Conservation (phyloP, 2,888 invertebrate species). For the Andrena praecox region DNA sequence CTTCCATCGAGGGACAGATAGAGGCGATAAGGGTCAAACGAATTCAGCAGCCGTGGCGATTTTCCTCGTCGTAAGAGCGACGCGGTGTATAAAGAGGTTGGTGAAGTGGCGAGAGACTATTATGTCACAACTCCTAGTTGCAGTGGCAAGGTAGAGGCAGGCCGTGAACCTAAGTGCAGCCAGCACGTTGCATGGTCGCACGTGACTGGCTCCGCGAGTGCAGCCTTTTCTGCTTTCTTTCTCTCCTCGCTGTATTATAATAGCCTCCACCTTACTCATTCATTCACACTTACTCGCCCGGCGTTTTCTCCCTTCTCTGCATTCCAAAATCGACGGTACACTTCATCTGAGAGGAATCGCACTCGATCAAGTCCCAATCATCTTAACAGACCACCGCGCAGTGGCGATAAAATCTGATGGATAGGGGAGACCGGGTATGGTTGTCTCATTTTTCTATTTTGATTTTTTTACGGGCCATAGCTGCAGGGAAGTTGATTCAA, state of each 20-base stretch:
- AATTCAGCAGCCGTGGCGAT: slow-evolving; percentile 11
- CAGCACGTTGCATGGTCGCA: slow-evolving; percentile 76
- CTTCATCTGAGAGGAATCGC: neutral
- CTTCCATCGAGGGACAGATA: neutral
- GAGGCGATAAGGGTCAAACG: slow-evolving; percentile 29
- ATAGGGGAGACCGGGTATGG: too few species aligned
- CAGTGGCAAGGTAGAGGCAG: slow-evolving; percentile 72
- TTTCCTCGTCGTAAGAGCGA: neutral
- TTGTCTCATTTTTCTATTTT: too few species aligned
- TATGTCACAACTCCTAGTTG: slow-evolving; percentile 74
- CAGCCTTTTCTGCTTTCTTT: slow-evolving; percentile 26
- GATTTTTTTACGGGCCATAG: too few species aligned
- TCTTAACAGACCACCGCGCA: neutral
- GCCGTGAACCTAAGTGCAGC: slow-evolving; percentile 76
- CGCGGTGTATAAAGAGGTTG: slow-evolving; percentile 6
- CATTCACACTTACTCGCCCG: neutral
- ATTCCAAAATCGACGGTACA: neutral
- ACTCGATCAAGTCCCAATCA: neutral
- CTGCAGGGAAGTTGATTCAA: too few species aligned
- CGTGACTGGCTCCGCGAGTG: slow-evolving; percentile 68
- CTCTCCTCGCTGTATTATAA: slow-evolving; percentile 1
- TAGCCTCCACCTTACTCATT: neutral
- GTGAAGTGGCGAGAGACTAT: slow-evolving; percentile 61
- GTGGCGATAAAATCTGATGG: neutral
- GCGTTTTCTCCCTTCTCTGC: neutral